These are phyloP conservation scores for Drosophila kambysellisi DNA, from an alignment of 2,888 invertebrate species.

Conservation along the genomic window DNA sequence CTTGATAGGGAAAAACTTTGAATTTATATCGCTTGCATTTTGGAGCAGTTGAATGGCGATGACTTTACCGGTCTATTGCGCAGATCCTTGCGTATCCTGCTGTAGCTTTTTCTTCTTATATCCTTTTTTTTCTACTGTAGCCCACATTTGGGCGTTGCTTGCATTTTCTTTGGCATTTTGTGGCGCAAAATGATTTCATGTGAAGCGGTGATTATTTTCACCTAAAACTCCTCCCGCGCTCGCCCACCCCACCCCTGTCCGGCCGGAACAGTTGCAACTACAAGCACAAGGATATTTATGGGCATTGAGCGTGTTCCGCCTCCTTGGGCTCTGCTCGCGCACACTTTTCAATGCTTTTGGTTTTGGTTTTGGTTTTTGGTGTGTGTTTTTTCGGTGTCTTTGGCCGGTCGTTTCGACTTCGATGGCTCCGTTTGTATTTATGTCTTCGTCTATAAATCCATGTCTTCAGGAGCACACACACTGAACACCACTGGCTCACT, in stretches of 20 bases:
- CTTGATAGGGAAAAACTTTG: slow-evolving; percentile 68
- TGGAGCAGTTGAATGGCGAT: slow-evolving; percentile 31
- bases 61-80: slow-evolving; percentile 33
- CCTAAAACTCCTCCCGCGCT: slow-evolving; percentile 65
- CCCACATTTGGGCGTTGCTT: slow-evolving; percentile 50
- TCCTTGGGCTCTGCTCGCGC: slow-evolving; percentile 50
- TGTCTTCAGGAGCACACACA: slow-evolving; percentile 63
- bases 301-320: slow-evolving; percentile 82
- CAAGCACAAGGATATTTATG: slow-evolving; percentile 77
- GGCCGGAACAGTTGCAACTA: slow-evolving; percentile 49
- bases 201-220: slow-evolving; percentile 84
- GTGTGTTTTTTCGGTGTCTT: slow-evolving; percentile 69
- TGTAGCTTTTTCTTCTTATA: slow-evolving; percentile 1
- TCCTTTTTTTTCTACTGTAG: not conserved
- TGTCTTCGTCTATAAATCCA: slow-evolving; percentile 82
- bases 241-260: not conserved
- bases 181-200: slow-evolving; percentile 84
- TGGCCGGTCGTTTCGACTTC: slow-evolving; percentile 67
- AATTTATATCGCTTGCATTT: slow-evolving; percentile 62
- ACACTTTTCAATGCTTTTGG: slow-evolving; percentile 52
- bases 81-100: slow-evolving; percentile 54
- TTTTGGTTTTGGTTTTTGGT: slow-evolving; percentile 47
- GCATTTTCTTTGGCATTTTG: slow-evolving; percentile 73
- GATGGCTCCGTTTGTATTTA: slow-evolving; percentile 70
- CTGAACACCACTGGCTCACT: not conserved